Conservation (phyloP, 2,797 vertebrate species). For the Oryzias dopingdopingensis region DNA sequence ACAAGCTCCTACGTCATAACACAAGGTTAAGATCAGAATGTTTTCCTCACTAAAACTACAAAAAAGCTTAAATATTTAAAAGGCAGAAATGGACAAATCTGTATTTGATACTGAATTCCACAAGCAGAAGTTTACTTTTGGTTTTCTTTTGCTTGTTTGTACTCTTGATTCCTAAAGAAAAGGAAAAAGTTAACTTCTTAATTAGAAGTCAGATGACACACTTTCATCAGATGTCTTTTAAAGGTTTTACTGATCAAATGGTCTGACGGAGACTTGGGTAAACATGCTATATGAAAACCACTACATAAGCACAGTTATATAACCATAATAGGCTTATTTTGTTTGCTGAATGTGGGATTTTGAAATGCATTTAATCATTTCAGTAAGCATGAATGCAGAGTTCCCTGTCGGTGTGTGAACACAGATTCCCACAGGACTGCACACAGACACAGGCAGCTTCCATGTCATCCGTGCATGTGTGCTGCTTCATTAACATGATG, state of each 20-base stretch:
- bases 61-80: too few relatives aligned
- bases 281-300: conserved; percentile 37
- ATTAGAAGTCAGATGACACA: too few relatives aligned
- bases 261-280: conserved; percentile 17
- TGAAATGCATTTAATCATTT: conserved; percentile 12
- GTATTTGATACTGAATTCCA: too few relatives aligned
- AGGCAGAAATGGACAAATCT: too few relatives aligned
- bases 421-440: conserved; percentile 1
- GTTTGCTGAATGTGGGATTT: conserved; percentile 26
- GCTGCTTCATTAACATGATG: conserved; percentile 62
- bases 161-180: too few relatives aligned
- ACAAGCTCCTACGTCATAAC: too few relatives aligned
- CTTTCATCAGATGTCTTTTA: too few relatives aligned
- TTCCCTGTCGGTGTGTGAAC: neutral
- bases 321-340: conserved; percentile 46
- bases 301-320: conserved; percentile 49
- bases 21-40: too few relatives aligned
- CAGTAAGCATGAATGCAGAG: conserved; percentile 8
- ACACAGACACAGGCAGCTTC: conserved; percentile 5
- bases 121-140: too few relatives aligned
- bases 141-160: too few relatives aligned
- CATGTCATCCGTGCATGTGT: conserved; percentile 43
- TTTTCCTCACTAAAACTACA: too few relatives aligned
- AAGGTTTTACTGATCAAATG: conserved; percentile 22
- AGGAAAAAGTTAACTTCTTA: too few relatives aligned